A percentile compares a stretch with the other conserved stretches of the same genome.
Evolutionary conservation across 2,797 vertebrate genomes (phyloP).

Genomic region (Gymnoscopelus braueri): DNA sequence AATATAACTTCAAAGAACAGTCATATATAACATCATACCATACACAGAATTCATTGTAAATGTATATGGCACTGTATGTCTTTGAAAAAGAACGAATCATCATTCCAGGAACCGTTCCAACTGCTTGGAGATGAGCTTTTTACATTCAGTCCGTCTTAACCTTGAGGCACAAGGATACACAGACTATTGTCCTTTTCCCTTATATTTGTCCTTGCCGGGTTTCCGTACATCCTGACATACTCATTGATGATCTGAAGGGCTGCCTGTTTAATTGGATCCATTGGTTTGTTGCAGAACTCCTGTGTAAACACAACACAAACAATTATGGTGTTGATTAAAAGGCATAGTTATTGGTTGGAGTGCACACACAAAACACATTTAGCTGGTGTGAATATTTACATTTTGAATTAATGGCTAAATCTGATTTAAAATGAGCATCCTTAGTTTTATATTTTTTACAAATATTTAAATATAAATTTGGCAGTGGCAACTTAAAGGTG

Average conservation of each 20-base stretch:
- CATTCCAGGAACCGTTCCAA: slow-evolving; percentile 22
- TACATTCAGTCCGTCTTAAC: slow-evolving; percentile 47
- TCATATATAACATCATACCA: neutral
- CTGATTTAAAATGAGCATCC: slow-evolving; percentile 1
- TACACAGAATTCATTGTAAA: neutral
- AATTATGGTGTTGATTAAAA: slow-evolving; percentile 81
- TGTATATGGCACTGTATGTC: slow-evolving; percentile 3
- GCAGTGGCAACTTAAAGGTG: neutral
- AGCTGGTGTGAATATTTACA: slow-evolving; percentile 4
- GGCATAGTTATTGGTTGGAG: slow-evolving; percentile 67
- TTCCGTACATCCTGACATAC: slow-evolving; percentile 64
- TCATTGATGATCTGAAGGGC: slow-evolving; percentile 73
- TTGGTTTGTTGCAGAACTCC: slow-evolving; percentile 77
- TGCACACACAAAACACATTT: slow-evolving; percentile 45
- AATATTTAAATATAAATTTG: neutral
- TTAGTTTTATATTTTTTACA: slow-evolving; percentile 6
- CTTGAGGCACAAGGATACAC: slow-evolving; percentile 45
- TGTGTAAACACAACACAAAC: slow-evolving; percentile 80
- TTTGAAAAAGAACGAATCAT: slow-evolving; percentile 15
- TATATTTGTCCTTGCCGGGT: slow-evolving; percentile 62
- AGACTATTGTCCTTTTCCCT: slow-evolving; percentile 41
- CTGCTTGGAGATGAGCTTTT: slow-evolving; percentile 28
- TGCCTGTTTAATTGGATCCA: slow-evolving; percentile 76
- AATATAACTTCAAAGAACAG: neutral
- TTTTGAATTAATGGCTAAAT: slow-evolving; percentile 8